phyloP scores from a whole-genome alignment of 2,113 vertebrate species.

The Gobiocypris rarus region DNA sequence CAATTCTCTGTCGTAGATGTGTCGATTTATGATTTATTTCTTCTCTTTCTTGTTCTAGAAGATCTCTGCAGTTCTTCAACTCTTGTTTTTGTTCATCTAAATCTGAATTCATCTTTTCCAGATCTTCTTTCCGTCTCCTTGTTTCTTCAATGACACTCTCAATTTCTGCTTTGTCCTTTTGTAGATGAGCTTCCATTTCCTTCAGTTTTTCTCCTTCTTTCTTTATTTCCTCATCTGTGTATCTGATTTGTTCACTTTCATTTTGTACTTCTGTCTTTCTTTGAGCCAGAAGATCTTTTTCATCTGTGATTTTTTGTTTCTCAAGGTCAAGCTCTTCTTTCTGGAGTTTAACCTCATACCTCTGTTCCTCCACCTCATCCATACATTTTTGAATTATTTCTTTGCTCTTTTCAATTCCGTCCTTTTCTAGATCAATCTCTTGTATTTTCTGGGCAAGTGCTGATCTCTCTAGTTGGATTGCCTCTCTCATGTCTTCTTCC shows the following conservation, averaged over 20 bases:
- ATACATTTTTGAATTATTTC: neutral
- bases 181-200: neutral
- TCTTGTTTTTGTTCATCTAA: too few relatives aligned
- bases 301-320: neutral
- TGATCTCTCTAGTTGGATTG: neutral
- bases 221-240: neutral
- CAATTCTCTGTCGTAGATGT: too few relatives aligned
- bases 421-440: neutral
- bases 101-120: too few relatives aligned
- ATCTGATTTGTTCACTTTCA: neutral
- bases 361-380: neutral
- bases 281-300: neutral
- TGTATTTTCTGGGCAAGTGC: neutral
- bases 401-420: neutral
- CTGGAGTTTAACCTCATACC: neutral
- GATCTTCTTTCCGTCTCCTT: too few relatives aligned
- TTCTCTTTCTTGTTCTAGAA: too few relatives aligned
- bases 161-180: neutral
- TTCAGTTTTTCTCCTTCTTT: neutral
- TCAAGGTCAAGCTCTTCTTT: neutral
- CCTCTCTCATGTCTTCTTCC: neutral
- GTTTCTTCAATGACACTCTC: too few relatives aligned
- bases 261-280: neutral
- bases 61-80: too few relatives aligned
- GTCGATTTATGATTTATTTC: too few relatives aligned